These are phyloP conservation scores for Platalea minor DNA, from an alignment of 2,797 vertebrate genomes.

Conservation along the genomic window DNA sequence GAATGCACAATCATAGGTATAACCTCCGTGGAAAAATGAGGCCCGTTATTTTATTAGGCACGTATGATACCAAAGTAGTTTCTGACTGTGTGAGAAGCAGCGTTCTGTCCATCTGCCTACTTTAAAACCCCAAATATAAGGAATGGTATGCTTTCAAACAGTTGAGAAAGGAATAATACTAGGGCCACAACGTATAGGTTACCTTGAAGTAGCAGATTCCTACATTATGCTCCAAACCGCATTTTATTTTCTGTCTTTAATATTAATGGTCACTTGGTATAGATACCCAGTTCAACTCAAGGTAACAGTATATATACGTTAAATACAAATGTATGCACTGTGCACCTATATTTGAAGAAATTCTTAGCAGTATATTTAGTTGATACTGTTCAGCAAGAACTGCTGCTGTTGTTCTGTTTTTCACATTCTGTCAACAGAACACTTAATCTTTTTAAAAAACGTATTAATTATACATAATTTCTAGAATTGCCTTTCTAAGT, in stretches of 20 bases:
- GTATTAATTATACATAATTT: background rate
- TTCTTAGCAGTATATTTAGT: background rate
- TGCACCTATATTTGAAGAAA: background rate
- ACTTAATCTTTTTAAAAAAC: background rate
- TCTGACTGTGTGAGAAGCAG: background rate
- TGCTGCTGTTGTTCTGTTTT: background rate
- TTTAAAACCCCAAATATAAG: background rate
- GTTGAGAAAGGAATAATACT: background rate
- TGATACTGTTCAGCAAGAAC: background rate
- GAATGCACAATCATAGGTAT: background rate
- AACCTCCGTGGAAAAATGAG: background rate
- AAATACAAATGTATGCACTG: background rate
- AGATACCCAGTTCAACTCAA: background rate
- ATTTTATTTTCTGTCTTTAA: background rate
- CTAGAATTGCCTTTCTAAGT: background rate
- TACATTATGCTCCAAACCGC: background rate
- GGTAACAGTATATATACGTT: background rate
- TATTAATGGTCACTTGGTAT: background rate
- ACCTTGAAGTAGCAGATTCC: background rate
- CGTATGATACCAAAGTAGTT: background rate
- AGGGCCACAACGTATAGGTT: background rate
- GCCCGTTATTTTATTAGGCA: background rate
- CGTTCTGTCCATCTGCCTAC: background rate
- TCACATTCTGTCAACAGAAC: background rate
- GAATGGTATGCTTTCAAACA: background rate